Conservation (phyloP, 2,888 invertebrate genomes). For the Gandaritis pyraliata region DNA sequence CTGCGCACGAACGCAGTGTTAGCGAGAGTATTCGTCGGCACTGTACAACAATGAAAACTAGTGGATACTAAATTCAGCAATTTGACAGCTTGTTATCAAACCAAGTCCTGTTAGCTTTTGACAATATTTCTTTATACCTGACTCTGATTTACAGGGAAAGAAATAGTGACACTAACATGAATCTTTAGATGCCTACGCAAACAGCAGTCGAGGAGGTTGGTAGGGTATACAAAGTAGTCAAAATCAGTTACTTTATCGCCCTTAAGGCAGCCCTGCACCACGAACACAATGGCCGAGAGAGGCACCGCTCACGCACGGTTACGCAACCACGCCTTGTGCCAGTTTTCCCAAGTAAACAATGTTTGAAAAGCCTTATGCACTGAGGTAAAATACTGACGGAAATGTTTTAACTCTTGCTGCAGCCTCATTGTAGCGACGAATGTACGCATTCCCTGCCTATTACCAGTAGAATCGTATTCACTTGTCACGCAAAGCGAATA, state of each 20-base stretch:
- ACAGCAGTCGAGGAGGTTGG: neutral
- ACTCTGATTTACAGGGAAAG: too few species aligned
- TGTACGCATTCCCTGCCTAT: neutral
- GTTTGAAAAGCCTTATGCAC: constrained; percentile 35
- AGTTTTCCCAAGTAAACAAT: constrained; percentile 62
- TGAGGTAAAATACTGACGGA: constrained; percentile 37
- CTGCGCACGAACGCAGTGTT: too few species aligned
- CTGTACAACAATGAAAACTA: too few species aligned
- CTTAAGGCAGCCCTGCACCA: constrained; percentile 22
- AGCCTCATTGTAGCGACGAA: neutral
- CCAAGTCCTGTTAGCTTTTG: too few species aligned
- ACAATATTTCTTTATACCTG: too few species aligned
- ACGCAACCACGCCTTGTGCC: constrained; percentile 70
- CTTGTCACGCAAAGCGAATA: neutral
- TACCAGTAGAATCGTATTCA: neutral
- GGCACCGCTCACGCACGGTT: constrained; percentile 60
- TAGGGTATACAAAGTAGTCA: neutral
- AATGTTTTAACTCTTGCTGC: neutral
- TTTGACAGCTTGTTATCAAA: too few species aligned
- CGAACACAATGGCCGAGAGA: constrained; percentile 56
- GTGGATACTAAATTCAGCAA: too few species aligned
- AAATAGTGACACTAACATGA: too few species aligned
- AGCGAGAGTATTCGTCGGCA: too few species aligned
- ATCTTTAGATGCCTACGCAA: too few species aligned
- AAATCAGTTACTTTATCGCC: neutral